These are phyloP conservation scores for Himalopsyche phryganea DNA, from an alignment of 1,140 invertebrate genomes.

Conservation along the genomic window DNA sequence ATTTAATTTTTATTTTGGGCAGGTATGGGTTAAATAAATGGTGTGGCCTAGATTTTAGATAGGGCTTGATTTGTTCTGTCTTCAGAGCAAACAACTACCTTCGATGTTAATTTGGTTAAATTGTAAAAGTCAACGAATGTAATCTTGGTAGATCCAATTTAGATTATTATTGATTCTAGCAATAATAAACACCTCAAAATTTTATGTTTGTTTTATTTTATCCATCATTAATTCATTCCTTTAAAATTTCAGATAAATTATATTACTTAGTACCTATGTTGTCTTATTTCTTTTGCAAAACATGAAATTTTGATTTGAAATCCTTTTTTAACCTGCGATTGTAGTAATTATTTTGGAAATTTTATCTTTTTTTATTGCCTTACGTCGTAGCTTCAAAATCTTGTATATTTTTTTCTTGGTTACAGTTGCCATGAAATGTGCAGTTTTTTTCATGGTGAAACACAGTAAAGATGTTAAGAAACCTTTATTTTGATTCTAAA, in stretches of 20 bases:
- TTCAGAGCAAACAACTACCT: conserved; percentile 26
- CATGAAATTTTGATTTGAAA: too few species aligned
- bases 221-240: conserved; percentile 9
- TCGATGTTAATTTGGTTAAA: conserved; percentile 36
- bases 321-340: too few species aligned
- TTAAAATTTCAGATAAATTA: not conserved
- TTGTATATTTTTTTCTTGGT: too few species aligned
- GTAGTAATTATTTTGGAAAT: too few species aligned
- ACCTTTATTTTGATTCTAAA: too few species aligned
- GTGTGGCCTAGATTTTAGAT: conserved; percentile 54
- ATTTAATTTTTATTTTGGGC: conserved; percentile 46
- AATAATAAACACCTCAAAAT: conserved; percentile 53
- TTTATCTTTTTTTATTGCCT: too few species aligned
- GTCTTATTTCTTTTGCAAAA: too few species aligned
- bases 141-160: conserved; percentile 55
- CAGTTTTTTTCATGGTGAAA: too few species aligned
- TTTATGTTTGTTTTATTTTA: conserved; percentile 44
- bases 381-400: too few species aligned
- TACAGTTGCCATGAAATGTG: too few species aligned
- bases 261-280: too few species aligned
- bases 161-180: conserved; percentile 55
- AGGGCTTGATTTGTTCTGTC: conserved; percentile 39
- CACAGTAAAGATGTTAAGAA: too few species aligned
- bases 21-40: conserved; percentile 54
- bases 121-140: conserved; percentile 54